Conservation (phyloP, 2,888 invertebrate genomes). For the Polyommatus icarus region DNA sequence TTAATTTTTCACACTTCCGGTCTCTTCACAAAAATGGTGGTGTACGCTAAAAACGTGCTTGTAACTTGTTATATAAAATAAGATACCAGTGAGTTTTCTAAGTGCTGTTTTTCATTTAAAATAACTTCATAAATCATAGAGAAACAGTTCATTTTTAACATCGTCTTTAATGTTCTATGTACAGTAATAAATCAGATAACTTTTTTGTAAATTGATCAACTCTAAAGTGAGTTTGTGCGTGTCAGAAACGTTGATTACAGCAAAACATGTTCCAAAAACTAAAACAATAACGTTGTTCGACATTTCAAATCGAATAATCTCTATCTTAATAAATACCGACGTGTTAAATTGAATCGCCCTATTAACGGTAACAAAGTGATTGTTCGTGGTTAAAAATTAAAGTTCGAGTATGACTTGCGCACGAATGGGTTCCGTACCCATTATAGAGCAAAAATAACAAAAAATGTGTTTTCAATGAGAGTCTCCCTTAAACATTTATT, state of each 20-base stretch:
- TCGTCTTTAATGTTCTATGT: neutral
- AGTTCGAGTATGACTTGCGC: neutral
- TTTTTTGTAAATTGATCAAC: neutral
- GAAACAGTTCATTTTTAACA: neutral
- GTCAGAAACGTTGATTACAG: neutral
- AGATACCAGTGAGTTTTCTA: too few species aligned
- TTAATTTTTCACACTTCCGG: too few species aligned
- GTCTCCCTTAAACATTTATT: too few species aligned
- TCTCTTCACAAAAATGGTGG: too few species aligned
- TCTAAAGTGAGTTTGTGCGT: neutral
- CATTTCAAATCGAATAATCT: neutral
- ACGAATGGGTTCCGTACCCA: neutral
- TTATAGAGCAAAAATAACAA: too few species aligned
- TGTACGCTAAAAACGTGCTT: too few species aligned
- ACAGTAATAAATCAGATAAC: neutral
- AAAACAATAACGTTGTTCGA: neutral
- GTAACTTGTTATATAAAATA: too few species aligned
- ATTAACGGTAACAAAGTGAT: slow-evolving; percentile 8
- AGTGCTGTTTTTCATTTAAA: too few species aligned
- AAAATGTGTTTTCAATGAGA: too few species aligned
- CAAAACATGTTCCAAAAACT: neutral
- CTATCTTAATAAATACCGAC: slow-evolving; percentile 7
- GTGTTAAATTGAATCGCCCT: neutral
- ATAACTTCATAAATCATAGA: too few species aligned
- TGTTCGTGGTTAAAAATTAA: neutral